phyloP scores from a whole-genome alignment of 23 tunicate genomes.

The Styela plicata region DNA sequence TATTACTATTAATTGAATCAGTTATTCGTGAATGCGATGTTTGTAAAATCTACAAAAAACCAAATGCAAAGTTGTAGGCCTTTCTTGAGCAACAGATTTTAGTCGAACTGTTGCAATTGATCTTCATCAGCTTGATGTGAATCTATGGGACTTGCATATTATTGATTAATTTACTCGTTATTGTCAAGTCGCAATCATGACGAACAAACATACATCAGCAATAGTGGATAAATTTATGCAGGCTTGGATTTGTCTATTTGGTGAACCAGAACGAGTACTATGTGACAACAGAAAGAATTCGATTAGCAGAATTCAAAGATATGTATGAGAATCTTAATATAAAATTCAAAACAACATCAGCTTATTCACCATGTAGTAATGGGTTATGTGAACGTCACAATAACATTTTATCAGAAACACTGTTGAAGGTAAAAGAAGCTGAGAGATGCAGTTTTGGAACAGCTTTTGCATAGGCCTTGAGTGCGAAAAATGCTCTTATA shows the following conservation, averaged over 20 bases:
- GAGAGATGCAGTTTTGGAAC: neutral
- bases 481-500: neutral
- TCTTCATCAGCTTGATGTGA: slow-evolving; percentile 10
- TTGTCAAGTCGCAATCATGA: slow-evolving; percentile 10
- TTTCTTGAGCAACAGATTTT: slow-evolving; percentile 13
- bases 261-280: neutral
- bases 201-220: slow-evolving; percentile 1
- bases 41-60: neutral
- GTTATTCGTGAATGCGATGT: neutral
- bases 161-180: slow-evolving; percentile 26
- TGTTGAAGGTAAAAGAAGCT: neutral
- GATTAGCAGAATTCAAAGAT: neutral
- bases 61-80: slow-evolving; percentile 15
- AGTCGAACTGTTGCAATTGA: slow-evolving; percentile 29
- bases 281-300: neutral
- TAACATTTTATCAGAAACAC: neutral
- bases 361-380: neutral
- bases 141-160: slow-evolving; percentile 27
- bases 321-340: neutral
- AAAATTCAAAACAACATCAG: too few species aligned
- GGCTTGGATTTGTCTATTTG: neutral
- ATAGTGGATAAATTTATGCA: neutral
- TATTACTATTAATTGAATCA: neutral
- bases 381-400: neutral
- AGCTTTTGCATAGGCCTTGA: neutral